Evolutionary conservation across 2,113 vertebrate genomes (phyloP), one percentile per base, ranked within the genome.

Genomic region (Thinocorus orbignyianus): DNA sequence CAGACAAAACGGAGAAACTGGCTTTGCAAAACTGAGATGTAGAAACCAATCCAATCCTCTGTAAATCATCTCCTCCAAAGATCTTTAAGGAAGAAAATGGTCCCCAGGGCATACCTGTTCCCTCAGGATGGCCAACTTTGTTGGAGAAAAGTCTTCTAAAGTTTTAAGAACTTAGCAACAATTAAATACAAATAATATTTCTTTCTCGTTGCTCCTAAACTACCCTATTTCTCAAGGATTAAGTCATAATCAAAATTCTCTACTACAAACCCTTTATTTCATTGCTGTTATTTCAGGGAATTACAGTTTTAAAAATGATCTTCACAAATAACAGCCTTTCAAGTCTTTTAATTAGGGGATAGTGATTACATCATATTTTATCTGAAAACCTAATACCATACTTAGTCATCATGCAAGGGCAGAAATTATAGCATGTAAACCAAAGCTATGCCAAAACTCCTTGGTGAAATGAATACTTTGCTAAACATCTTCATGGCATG

Each of bases 31-130:
- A 33, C 0, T 24, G 55, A 51, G 26, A 61, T 9, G 4, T 9
- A 58, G 54, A 79, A 86, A 80, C 17, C 42, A 80, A 49, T 12
- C 8, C 46, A 58, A 58, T 20, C 55, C 20, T 58, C 19, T 30
- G 3, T 2, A 0, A 19, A 2, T 26, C 26, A 33, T 17, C 12
- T 48, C 41, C 49, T 54, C 18, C 42, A 46, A 69, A 77, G 26
- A 57, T 17, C 22, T 76, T 69, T 3, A 35, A 6, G 60, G 11
- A 22, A 66, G 19, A 66, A 39, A 72, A 54, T 11, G 2, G 19
- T 51, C 14, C 26, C 31, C 4, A 66, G 23, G 35, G 51, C 28
- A 35, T 14, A 48, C 19, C 35, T 41, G 12, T 48, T 86, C n/a
- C 37, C 22, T 42, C n/a, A 51, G 41, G 64, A 65, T 22, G 23